Evolutionary conservation across 2,797 vertebrate genomes (phyloP), one percentile per base, ranked within the genome.

Genomic region (Capromys pilorides): DNA sequence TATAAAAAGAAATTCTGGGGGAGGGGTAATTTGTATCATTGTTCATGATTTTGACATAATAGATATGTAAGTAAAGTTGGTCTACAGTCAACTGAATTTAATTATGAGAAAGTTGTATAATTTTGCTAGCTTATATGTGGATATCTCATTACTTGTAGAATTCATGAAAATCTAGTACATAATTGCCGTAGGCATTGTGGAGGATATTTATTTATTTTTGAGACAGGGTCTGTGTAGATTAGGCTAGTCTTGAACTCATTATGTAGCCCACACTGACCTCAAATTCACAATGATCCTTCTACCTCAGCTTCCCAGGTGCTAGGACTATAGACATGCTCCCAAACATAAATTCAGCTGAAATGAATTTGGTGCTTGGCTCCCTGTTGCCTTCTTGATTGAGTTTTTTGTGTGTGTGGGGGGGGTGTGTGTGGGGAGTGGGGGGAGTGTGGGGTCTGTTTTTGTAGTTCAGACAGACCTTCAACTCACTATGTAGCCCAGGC

Each of bases 81-180:
- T 79, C 14, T 86, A 0, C 61, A 31, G 79, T 86, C 28, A 77
- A 78, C 10, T 79, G 18, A 82, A 69, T 86, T 93, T 88, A 88
- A 31, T 33, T 78, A 21, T 77, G 79, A 94, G 45, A 57, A 92
- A 91, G 41, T 21, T 93, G 18, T 22, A 11, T 69, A 78, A 39
- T 59, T 81, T 75, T 94, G 21, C 21, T 78, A 73, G 19, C 33
- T 95, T 54, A 19, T 78, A 22, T 81, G 93, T 89, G 54, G 31
- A 86, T 81, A 77, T 31, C 39, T 86, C 71, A 69, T 93, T 94
- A 31, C 26, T 26, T 84, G 90, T 61, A 79, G n/a, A 71, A 45
- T 14, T 69, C 36, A 59, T 84, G 61, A 51, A 73, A 59, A 80
- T 61, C 26, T 88, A 36, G 19, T 79, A 18, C 45, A 12, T 77